A percentile compares a stretch with the other conserved stretches of the same genome.
Conservation (phyloP, 2,113 vertebrate genomes). For the Promerops cafer region DNA sequence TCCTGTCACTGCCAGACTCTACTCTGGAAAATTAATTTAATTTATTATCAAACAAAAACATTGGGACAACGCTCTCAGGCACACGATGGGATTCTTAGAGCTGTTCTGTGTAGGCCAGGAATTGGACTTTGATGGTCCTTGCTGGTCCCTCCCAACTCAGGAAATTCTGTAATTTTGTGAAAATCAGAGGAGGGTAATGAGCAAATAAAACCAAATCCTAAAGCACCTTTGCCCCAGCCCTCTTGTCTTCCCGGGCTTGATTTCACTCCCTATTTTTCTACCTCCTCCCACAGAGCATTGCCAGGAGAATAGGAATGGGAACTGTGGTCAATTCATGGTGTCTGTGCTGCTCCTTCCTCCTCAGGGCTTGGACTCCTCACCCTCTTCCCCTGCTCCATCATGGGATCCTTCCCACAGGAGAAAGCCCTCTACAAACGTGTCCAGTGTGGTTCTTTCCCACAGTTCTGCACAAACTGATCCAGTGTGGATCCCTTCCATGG, state of each 20-base stretch:
- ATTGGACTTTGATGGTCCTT: not conserved
- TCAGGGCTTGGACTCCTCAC: not conserved
- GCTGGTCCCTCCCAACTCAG: not conserved
- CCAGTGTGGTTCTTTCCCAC: accelerated
- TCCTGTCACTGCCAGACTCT: not conserved
- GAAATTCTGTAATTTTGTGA: not conserved
- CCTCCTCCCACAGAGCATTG: not conserved
- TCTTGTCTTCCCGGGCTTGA: not conserved
- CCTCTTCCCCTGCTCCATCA: not conserved
- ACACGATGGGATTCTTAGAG: not conserved
- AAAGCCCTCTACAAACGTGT: not conserved
- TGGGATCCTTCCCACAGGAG: not conserved
- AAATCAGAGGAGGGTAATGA: not conserved
- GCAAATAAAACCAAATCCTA: not conserved
- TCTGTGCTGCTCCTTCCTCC: not conserved
- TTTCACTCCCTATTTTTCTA: not conserved
- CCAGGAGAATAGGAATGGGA: not conserved
- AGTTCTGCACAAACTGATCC: not conserved
- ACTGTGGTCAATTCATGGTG: not conserved
- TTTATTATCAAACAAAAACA: not conserved
- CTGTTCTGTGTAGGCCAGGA: not conserved
- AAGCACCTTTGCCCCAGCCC: not conserved
- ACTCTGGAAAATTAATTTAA: not conserved
- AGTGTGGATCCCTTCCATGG: not conserved
- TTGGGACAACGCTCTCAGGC: no score